phyloP scores from a whole-genome alignment of 1,140 invertebrate species.

The Hypothenemus hampei region DNA sequence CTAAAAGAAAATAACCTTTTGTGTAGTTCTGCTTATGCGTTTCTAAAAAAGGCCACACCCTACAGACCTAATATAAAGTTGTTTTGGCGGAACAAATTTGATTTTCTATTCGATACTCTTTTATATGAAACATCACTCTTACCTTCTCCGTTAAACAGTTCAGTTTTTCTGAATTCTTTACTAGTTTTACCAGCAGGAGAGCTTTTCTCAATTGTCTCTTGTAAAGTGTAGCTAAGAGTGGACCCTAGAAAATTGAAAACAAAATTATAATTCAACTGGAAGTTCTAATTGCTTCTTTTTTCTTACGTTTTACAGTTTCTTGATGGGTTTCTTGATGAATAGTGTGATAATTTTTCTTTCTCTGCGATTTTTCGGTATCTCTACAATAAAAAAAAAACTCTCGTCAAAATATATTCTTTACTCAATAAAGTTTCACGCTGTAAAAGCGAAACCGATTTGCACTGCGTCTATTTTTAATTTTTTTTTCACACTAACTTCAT shows the following conservation, averaged over 20 bases:
- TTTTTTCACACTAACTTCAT: slow-evolving; percentile 10
- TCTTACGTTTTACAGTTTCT: slow-evolving; percentile 38
- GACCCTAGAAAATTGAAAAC: slow-evolving; percentile 4
- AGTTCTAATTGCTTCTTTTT: too few species aligned
- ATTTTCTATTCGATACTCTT: too few species aligned
- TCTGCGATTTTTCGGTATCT: slow-evolving; percentile 32
- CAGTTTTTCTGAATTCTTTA: neutral
- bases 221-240: slow-evolving; percentile 11
- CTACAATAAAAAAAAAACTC: slow-evolving; percentile 28
- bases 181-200: too few species aligned
- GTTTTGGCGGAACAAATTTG: slow-evolving; percentile 20
- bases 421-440: neutral
- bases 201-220: slow-evolving; percentile 17
- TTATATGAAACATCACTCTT: slow-evolving; percentile 4
- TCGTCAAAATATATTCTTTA: neutral
- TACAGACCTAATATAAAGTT: too few species aligned
- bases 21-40: slow-evolving; percentile 2
- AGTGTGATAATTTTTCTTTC: slow-evolving; percentile 36
- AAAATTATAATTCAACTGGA: neutral
- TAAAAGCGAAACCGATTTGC: slow-evolving; percentile 16
- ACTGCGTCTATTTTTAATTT: slow-evolving; percentile 21
- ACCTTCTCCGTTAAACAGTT: slow-evolving; percentile 2
- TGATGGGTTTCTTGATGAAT: slow-evolving; percentile 38
- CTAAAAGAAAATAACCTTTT: slow-evolving; percentile 15
- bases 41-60: slow-evolving; percentile 10